Evolutionary conservation across 2,113 vertebrate species (phyloP), one percentile per base, ranked within the genome.

Genomic region (Indri indri): DNA sequence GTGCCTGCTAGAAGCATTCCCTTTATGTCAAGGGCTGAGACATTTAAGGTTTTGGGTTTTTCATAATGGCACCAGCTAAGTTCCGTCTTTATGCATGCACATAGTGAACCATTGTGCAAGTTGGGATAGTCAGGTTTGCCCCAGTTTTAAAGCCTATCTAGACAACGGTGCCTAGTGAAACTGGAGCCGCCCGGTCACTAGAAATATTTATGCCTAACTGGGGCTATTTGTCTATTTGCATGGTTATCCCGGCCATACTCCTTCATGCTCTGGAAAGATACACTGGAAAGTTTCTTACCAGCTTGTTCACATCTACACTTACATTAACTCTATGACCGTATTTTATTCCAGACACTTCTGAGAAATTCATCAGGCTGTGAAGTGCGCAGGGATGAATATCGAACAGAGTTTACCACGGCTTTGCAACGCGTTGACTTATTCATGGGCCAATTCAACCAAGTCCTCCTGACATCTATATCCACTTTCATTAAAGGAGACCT

Each of bases 391-490:
- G 99, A 99, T 94, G 99, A 99, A 76, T 99, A 99, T 96, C 99
- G 99, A n/a, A 98, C 99, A 13, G 99, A 99, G 98, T 99, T 99
- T 96, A 99, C 99, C 0, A 99, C 99, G 90, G 99, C 99, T 91
- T 98, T 99, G 95, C 99, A 99, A n/a, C 98, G 99, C 4, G 97
- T 99, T 89, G 99, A 99, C 98, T 99, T 99, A 98, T 99, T 99
- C 98, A 98, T 99, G 96, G 99, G 99, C 65, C 99, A 99, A 73
- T 99, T 99, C 98, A 98, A 98, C n/a, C 98, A 98, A 59, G 99
- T 99, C 92, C 98, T 99, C 92, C 97, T 99, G 18, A 99, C 99
- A 10, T 99, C 99, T 0, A 99, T 99, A 96, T 99, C 99, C 0
- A 98, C 99, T 97, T 99, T 99, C 77, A 99, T 99, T 97, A 76